Evolutionary conservation across 1,140 invertebrate genomes (phyloP).

Genomic region (Achatina immaculata): DNA sequence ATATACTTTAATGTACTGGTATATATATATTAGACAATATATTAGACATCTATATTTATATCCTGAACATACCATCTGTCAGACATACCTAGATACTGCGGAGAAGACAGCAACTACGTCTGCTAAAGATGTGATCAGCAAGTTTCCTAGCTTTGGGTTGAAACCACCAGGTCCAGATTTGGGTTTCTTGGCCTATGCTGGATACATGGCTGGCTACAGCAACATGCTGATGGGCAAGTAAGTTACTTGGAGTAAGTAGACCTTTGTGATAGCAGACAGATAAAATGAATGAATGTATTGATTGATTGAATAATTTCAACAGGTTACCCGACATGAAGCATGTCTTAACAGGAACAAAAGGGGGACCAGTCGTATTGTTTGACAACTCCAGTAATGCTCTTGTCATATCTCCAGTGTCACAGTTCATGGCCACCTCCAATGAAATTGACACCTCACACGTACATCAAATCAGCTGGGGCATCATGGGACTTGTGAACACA

Average conservation of each 20-base stretch:
- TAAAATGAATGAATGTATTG: background rate
- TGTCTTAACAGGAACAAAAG: background rate
- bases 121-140: background rate
- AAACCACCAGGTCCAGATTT: background rate
- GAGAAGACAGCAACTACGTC: background rate
- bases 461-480: slow-evolving; percentile 40
- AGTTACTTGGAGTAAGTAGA: background rate
- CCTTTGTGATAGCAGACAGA: background rate
- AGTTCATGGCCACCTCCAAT: slow-evolving; percentile 56
- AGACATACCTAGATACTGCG: background rate
- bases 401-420: slow-evolving; percentile 52
- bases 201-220: slow-evolving; percentile 9
- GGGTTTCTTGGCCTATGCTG: background rate
- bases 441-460: slow-evolving; percentile 13
- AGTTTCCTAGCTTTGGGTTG: background rate
- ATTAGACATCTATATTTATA: no score
- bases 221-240: background rate
- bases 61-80: background rate
- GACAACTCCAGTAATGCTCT: slow-evolving; percentile 47
- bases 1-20: no score
- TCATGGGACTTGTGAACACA: slow-evolving; percentile 54
- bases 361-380: slow-evolving; percentile 57
- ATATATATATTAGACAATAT: no score
- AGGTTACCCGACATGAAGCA: background rate
- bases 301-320: background rate